Evolutionary conservation across 2,888 invertebrate species (phyloP).

Genomic region (Xylota sylvarum): DNA sequence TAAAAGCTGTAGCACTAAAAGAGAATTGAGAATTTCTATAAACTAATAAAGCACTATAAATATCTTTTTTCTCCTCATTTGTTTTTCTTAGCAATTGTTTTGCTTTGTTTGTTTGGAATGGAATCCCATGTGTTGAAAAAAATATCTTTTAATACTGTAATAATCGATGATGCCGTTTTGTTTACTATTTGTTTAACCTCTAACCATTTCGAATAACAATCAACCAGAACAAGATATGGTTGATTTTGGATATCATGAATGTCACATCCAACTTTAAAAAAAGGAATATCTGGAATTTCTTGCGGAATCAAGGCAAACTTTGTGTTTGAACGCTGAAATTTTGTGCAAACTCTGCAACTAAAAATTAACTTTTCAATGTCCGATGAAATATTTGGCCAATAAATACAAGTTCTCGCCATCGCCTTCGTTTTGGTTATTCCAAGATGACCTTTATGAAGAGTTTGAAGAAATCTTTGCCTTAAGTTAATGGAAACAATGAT

Average conservation of each 20-base stretch:
- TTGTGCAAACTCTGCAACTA: no score
- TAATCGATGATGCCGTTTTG: slow-evolving; percentile 25
- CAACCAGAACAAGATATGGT: slow-evolving; percentile 18
- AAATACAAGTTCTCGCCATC: slow-evolving; percentile 41
- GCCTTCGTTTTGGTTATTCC: slow-evolving; percentile 47
- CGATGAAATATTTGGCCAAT: slow-evolving; percentile 54
- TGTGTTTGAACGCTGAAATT: no score
- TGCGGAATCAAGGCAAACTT: slow-evolving; percentile 21
- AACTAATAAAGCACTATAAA: slow-evolving; percentile 7
- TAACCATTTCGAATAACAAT: slow-evolving; percentile 44
- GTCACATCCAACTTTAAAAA: slow-evolving; percentile 20
- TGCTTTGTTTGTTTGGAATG: slow-evolving; percentile 4
- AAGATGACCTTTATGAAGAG: slow-evolving; percentile 39
- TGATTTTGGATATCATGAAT: slow-evolving; percentile 9
- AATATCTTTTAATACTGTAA: not conserved
- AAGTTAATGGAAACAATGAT: slow-evolving; percentile 42
- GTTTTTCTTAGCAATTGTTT: slow-evolving; percentile 20
- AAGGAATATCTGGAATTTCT: no score
- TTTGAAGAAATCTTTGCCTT: slow-evolving; percentile 14
- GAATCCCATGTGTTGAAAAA: slow-evolving; percentile 13
- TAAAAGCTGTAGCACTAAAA: slow-evolving; percentile 13
- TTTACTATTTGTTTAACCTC: slow-evolving; percentile 9
- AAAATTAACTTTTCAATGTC: slow-evolving; percentile 45
- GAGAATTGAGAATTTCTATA: slow-evolving; percentile 16
- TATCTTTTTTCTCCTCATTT: slow-evolving; percentile 20